phyloP scores from a whole-genome alignment of 2,888 invertebrate genomes.

The Alsophila aescularia region DNA sequence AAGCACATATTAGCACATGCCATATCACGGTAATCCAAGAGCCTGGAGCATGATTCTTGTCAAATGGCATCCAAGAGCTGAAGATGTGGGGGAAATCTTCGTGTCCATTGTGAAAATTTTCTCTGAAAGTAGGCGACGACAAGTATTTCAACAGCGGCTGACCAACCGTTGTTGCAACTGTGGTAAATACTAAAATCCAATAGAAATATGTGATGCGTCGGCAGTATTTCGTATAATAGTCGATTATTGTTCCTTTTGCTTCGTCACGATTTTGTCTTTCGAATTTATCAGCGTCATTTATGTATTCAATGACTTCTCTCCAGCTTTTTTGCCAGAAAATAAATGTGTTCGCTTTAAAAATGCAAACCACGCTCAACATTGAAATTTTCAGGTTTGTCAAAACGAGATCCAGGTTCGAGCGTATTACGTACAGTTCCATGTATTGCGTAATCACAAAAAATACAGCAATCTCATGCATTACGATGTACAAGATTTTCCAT shows the following conservation, averaged over 20 bases:
- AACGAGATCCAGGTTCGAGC: slow-evolving; percentile 62
- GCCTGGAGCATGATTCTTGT: slow-evolving; percentile 66
- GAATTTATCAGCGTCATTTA: slow-evolving; percentile 63
- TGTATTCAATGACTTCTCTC: slow-evolving; percentile 62
- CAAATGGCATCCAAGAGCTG: slow-evolving; percentile 73
- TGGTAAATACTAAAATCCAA: slow-evolving; percentile 66
- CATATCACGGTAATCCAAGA: slow-evolving; percentile 64
- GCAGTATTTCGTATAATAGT: slow-evolving; percentile 66
- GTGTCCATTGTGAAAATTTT: slow-evolving; percentile 58
- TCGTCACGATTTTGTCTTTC: slow-evolving; percentile 57
- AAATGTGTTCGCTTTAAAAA: slow-evolving; percentile 63
- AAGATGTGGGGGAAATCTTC: slow-evolving; percentile 71
- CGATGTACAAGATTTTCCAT: slow-evolving; percentile 45
- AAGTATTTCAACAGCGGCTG: slow-evolving; percentile 60
- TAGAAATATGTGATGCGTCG: slow-evolving; percentile 63
- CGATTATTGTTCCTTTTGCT: slow-evolving; percentile 49
- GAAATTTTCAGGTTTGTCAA: slow-evolving; percentile 71
- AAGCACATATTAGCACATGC: slow-evolving; percentile 57
- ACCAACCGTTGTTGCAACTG: slow-evolving; percentile 53
- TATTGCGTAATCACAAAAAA: slow-evolving; percentile 67
- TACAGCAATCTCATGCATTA: slow-evolving; percentile 56
- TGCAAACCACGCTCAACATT: slow-evolving; percentile 68
- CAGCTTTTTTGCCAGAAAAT: slow-evolving; percentile 65
- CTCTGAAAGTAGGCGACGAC: slow-evolving; percentile 56
- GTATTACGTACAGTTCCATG: slow-evolving; percentile 64